phyloP scores from a whole-genome alignment of 1,140 invertebrate genomes.

The Cotesia chilonis region DNA sequence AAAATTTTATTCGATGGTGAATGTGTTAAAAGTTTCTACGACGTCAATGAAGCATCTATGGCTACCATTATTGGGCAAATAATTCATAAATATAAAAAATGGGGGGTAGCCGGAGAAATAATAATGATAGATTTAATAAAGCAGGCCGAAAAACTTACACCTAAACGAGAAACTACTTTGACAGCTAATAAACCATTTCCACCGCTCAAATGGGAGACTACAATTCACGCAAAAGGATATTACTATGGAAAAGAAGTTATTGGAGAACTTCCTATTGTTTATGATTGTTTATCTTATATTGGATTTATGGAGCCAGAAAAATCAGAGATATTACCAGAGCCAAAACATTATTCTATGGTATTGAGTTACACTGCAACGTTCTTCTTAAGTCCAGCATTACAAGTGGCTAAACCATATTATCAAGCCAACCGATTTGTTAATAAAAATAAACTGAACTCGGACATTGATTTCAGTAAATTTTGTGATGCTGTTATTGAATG shows the following conservation, averaged over 20 bases:
- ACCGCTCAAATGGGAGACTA: constrained; percentile 3
- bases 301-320: constrained; percentile 1
- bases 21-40: background rate
- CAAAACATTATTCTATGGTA: background rate
- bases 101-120: background rate
- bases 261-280: constrained; percentile 1
- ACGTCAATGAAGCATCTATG: background rate
- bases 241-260: background rate
- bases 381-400: constrained; percentile 5
- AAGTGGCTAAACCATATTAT: background rate
- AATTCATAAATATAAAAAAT: constrained; percentile 20
- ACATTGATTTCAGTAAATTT: constrained; percentile 6
- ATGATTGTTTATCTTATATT: constrained; percentile 9
- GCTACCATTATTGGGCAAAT: constrained; percentile 1
- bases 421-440: background rate
- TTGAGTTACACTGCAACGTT: constrained; percentile 10
- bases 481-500: background rate
- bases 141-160: background rate
- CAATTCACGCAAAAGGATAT: background rate
- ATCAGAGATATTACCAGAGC: background rate
- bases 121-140: background rate
- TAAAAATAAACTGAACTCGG: background rate
- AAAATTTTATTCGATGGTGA: background rate
- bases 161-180: background rate
- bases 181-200: background rate